Evolutionary conservation across 2,113 vertebrate genomes (phyloP).

Genomic region (Zosterops pallidus): DNA sequence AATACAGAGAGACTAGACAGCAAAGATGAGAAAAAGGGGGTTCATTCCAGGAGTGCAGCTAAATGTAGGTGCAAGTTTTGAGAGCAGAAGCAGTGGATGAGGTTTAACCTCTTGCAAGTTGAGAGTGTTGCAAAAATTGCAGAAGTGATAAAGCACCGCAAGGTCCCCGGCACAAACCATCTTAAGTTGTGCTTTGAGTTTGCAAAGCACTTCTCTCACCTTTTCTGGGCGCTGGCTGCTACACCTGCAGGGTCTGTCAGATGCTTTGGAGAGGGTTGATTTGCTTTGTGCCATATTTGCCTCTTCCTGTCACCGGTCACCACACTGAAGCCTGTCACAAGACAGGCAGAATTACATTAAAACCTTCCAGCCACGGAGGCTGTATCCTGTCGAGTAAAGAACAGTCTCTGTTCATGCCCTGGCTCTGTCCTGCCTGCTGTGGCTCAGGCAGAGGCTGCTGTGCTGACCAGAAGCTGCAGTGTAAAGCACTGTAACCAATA

Average conservation of each 20-base stretch:
- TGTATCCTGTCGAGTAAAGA: slow-evolving; percentile 9
- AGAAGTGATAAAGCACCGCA: neutral
- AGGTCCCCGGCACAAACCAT: rapidly evolving
- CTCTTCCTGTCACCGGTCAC: neutral
- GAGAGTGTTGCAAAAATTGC: neutral
- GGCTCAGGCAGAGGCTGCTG: slow-evolving; percentile 10
- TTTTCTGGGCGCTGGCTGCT: neutral
- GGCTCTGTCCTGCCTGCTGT: neutral
- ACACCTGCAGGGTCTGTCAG: neutral
- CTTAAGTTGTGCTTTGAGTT: neutral
- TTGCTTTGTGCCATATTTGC: neutral
- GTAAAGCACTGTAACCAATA: neutral
- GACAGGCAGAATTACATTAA: neutral
- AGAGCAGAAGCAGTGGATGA: neutral
- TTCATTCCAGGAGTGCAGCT: neutral
- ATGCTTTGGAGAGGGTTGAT: neutral
- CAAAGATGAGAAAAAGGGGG: neutral
- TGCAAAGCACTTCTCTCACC: neutral
- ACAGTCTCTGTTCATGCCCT: neutral
- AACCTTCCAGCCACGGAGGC: neutral
- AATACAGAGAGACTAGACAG: neutral
- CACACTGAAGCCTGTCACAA: rapidly evolving
- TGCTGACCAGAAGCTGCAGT: neutral
- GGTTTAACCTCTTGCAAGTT: neutral
- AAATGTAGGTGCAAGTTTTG: neutral